phyloP scores from a whole-genome alignment of 2,797 vertebrate genomes.

The Hippopotamyrus pictus region DNA sequence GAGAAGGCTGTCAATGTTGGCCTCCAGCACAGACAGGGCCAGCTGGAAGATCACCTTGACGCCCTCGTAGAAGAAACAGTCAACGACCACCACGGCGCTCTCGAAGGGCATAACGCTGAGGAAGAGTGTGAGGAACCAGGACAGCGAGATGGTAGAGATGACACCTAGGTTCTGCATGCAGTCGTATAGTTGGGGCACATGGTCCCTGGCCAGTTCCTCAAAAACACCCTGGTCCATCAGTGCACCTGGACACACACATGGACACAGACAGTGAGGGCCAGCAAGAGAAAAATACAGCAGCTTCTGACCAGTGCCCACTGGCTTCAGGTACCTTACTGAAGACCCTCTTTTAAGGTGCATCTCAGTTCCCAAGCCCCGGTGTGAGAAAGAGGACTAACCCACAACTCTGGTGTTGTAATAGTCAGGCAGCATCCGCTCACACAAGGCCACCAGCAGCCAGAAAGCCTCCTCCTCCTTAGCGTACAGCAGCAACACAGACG shows the following conservation, averaged over 20 bases:
- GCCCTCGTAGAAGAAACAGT: conserved; percentile 98
- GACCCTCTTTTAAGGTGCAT: background rate
- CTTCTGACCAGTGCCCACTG: background rate
- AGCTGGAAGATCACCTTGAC: conserved; percentile 98
- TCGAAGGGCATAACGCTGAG: conserved; percentile 98
- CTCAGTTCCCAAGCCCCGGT: background rate
- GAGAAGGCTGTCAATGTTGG: conserved; percentile 88
- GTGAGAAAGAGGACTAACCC: conserved; percentile 62
- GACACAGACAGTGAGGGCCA: conserved; percentile 2
- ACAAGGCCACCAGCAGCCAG: conserved; percentile 91
- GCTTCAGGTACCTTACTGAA: background rate
- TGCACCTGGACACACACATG: conserved; percentile 67
- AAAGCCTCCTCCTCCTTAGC: conserved; percentile 97
- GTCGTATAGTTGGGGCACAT: conserved; percentile 92
- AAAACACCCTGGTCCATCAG: conserved; percentile 96
- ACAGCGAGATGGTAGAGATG: conserved; percentile 94
- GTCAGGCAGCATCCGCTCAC: conserved; percentile 93
- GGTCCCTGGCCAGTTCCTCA: conserved; percentile 86
- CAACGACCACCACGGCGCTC: conserved; percentile 93
- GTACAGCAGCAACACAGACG: conserved; percentile 88
- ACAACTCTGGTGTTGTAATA: conserved; percentile 98
- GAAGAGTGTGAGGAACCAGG: conserved; percentile 98
- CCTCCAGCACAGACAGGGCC: conserved; percentile 87
- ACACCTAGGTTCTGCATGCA: conserved; percentile 97
- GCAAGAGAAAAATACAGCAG: background rate